Base-by-base conservation (phyloP, 2,888 invertebrate species). In the Willowsia nigromaculata region DNA sequence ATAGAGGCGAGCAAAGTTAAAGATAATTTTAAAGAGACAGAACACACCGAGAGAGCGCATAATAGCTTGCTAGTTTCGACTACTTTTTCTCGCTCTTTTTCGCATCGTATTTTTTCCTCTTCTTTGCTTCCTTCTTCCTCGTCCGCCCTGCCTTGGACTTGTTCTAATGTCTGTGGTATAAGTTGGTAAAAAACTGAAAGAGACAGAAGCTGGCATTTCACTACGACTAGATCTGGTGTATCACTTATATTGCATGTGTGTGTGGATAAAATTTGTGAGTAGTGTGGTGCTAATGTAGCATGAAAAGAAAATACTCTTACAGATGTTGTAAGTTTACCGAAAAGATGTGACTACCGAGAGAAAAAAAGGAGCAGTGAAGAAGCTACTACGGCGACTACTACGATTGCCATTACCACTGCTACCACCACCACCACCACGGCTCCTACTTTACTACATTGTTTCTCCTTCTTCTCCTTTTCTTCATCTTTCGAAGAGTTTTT, bases 221-320 rank as follows among this genome's bases (percentile, higher is more conserved):
- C n/a, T n/a, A n/a, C n/a, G n/a, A n/a, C n/a, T n/a, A n/a, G 53
- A 53, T 33, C 15, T 65, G 62, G 11, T 50, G 15, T 50, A 15
- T 13, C 15, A 15, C 30, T 30, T 30, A 3, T 2, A 3, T 7
- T 7, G 13, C n/a, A 25, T 59, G 62, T 30, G 3, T 62, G 13
- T 62, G 30, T 47, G 47, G 1, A 47, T 47, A 5, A 1, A 47
- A 47, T 68, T 9, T 25, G 30, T 59, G n/a, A 65, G 65, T 65
- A 37, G 27, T 74, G 74, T n/a, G 76, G 33, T 76, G 53, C 50
- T 76, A 76, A 76, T 76, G 76, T 76, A 76, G 76, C 76, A 76
- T 76, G 76, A 76, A 76, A 50, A 76, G 76, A 53, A 76, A 76
- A 76, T 76, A 50, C 76, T 50, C 27, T 25, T 76, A 50, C 76